A percentile compares a stretch with the other conserved stretches of the same genome.
phyloP scores from a whole-genome alignment of 1,140 invertebrate species.

The Ceratina japonica region DNA sequence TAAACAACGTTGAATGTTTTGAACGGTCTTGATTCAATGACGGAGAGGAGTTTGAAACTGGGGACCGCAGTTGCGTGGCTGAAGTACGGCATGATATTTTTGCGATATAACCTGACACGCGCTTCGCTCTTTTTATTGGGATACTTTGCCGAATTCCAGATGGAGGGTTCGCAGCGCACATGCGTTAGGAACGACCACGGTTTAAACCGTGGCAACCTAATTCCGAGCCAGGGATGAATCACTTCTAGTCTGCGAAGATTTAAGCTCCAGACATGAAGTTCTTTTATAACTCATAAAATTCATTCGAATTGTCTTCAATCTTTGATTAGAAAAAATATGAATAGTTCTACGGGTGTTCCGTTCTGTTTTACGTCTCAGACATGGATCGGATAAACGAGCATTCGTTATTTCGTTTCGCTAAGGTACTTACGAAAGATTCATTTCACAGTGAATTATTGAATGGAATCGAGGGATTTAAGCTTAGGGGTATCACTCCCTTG shows the following conservation, averaged over 20 bases:
- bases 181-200: conserved; percentile 17
- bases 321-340: too few relatives aligned
- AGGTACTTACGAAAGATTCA: not conserved
- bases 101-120: conserved; percentile 26
- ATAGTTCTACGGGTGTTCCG: too few relatives aligned
- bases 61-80: not conserved
- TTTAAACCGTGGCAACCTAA: not conserved
- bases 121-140: conserved; percentile 32
- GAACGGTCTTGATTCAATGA: too few relatives aligned
- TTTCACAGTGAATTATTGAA: not conserved
- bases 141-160: conserved; percentile 31
- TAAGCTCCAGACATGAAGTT: too few relatives aligned
- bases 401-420: too few relatives aligned
- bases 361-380: too few relatives aligned
- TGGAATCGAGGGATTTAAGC: not conserved
- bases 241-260: too few relatives aligned
- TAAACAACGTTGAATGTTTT: too few relatives aligned
- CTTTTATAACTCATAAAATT: too few relatives aligned
- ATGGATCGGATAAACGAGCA: too few relatives aligned
- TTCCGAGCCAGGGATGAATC: not conserved
- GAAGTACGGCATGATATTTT: conserved; percentile 36
- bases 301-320: too few relatives aligned
- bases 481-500: not conserved
- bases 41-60: conserved; percentile 19
- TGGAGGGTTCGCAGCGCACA: not conserved